Percentiles rank a stretch among this genome's conserved stretches.
phyloP scores from a whole-genome alignment of 2,113 vertebrate genomes.

The Phylloscopus trochiloides region DNA sequence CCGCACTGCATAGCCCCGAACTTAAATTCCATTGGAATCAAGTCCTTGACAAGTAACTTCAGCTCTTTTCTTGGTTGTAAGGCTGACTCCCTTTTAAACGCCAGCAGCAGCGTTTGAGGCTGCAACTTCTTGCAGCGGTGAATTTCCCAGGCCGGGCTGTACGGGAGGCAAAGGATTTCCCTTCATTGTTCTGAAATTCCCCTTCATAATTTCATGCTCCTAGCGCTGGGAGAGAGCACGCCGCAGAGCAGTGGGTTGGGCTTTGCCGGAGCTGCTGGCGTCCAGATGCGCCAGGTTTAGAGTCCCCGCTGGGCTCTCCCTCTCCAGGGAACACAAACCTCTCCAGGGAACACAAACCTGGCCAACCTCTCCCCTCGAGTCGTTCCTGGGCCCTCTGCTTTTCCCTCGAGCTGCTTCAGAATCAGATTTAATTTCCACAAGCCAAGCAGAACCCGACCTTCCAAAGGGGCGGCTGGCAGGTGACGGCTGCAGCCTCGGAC shows the following conservation, averaged over 20 bases:
- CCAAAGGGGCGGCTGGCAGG: background rate
- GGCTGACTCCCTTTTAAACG: background rate
- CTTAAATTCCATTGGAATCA: background rate
- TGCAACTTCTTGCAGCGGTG: background rate
- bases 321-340: background rate
- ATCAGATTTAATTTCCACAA: background rate
- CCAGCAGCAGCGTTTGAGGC: background rate
- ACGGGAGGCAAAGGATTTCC: conserved; percentile 52
- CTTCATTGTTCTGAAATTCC: conserved; percentile 63
- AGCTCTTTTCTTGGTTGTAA: background rate
- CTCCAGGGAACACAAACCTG: accelerated
- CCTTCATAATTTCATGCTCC: background rate
- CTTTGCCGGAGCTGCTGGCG: background rate
- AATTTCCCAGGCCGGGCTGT: conserved; percentile 20
- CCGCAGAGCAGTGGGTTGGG: background rate
- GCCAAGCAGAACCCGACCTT: background rate
- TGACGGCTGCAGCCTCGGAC: background rate
- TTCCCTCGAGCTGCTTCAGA: background rate
- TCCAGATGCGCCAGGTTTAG: accelerated
- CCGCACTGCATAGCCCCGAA: background rate
- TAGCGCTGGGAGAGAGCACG: background rate
- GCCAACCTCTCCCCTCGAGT: background rate
- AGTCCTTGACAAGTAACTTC: background rate
- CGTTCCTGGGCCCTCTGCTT: background rate
- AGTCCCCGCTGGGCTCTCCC: background rate